A percentile compares a stretch with the other conserved stretches of the same genome.
Conservation (phyloP, 2,797 vertebrate genomes). For the Danionella dracula region DNA sequence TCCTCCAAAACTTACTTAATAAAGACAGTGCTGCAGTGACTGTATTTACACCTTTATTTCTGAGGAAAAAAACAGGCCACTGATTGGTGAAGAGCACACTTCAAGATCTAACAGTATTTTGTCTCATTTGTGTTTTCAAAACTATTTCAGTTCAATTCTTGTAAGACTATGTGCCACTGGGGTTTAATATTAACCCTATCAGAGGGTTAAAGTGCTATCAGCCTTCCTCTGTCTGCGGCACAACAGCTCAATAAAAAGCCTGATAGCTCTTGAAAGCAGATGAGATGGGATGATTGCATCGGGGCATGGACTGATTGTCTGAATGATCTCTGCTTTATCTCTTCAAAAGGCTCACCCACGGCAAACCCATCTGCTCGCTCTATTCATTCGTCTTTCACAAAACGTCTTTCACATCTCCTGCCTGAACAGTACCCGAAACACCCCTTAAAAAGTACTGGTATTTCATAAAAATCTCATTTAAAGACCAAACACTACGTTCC, state of each 20-base stretch:
- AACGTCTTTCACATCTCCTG: not conserved
- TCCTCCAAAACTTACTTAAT: too few relatives aligned
- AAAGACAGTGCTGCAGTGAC: too few relatives aligned
- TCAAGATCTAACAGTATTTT: not conserved
- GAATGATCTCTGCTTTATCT: constrained; percentile 76
- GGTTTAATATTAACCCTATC: constrained; percentile 30
- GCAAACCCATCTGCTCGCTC: constrained; percentile 36
- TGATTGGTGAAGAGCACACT: not conserved
- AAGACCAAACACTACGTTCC: too few relatives aligned
- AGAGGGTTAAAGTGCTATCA: constrained; percentile 52
- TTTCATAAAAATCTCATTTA: not conserved
- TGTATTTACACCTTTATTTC: too few relatives aligned
- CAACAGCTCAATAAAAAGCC: constrained; percentile 73
- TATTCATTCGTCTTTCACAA: constrained; percentile 7
- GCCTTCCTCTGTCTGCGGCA: constrained; percentile 57
- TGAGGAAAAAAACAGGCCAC: not conserved
- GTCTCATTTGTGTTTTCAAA: not conserved
- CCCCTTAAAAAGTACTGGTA: too few relatives aligned
- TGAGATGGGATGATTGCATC: constrained; percentile 72
- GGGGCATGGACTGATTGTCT: constrained; percentile 66
- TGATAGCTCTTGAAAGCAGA: constrained; percentile 74
- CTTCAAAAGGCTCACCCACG: constrained; percentile 47
- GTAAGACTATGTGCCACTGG: constrained; percentile 3
- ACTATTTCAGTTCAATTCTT: constrained; percentile 13
- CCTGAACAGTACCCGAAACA: not conserved